Conservation (phyloP, 2,888 invertebrate species). For the Ernsta delagoae region DNA sequence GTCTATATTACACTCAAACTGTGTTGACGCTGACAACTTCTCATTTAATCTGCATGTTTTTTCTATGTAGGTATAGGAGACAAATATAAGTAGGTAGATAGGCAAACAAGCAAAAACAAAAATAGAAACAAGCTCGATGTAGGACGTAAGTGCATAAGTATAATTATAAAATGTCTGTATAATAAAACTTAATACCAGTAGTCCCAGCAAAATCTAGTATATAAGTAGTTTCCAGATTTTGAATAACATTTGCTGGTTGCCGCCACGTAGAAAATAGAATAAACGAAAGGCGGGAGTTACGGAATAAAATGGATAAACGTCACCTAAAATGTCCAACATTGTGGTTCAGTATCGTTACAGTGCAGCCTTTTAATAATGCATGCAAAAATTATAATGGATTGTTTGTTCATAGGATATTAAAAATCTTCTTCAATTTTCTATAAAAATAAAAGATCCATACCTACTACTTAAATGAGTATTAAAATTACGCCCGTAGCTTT, state of each 20-base stretch:
- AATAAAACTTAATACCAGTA: not conserved
- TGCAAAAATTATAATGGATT: too few relatives aligned
- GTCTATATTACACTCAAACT: slow-evolving; percentile 10
- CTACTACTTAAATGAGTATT: too few relatives aligned
- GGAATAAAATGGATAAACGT: not conserved
- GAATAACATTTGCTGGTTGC: slow-evolving; percentile 10
- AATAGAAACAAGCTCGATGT: too few relatives aligned
- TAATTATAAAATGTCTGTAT: too few relatives aligned
- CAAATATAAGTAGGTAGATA: not conserved
- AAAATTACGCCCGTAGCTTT: too few relatives aligned
- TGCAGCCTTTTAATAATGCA: too few relatives aligned
- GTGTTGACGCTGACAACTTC: slow-evolving; percentile 9
- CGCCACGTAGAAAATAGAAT: not conserved
- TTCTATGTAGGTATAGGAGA: not conserved
- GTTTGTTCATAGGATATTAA: too few relatives aligned
- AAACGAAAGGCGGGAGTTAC: not conserved
- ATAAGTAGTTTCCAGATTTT: not conserved
- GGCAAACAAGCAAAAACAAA: too few relatives aligned
- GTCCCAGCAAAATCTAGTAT: not conserved
- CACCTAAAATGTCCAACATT: not conserved
- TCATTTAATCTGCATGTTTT: slow-evolving; percentile 1
- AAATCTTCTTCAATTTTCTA: too few relatives aligned
- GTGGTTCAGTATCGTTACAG: too few relatives aligned
- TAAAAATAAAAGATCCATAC: too few relatives aligned
- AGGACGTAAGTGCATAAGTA: too few relatives aligned